Base-by-base conservation (phyloP, 2,797 vertebrate genomes). In the Phrynocephalus guinanensis region DNA sequence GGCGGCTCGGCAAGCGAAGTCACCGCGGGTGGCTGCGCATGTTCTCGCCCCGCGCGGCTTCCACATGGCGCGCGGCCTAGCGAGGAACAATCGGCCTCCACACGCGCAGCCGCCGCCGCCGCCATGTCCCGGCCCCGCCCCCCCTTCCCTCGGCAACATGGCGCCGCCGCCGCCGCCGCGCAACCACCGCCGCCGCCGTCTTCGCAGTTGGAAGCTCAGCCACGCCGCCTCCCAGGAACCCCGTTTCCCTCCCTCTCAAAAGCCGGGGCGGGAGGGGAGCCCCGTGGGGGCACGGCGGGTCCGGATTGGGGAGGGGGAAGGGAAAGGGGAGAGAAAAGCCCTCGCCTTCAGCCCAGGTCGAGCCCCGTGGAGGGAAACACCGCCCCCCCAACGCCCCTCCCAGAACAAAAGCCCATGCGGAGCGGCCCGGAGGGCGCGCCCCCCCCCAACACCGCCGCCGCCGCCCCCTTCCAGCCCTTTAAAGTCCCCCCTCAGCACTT, bases 101-200 rank as follows among this genome's bases (percentile, higher is more conserved):
- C 94, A 94, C 94, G 95, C 95, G 96, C 95, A 95, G 95, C 93
- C 92, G 95, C 92, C 96, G 96, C 94, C 92, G 95, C 92, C 96
- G 96, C 96, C 96, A 96, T 96, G 95, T 96, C 96, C 95, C 96
- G 95, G 95, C 92, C 95, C 96, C 94, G 93, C 93, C 93, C 86
- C 86, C 90, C 93, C 60, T 20, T 44, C 38, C 56, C 94, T 95
- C 92, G 94, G 90, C 93, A 95, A 93, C 94, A 94, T 95, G 95
- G 94, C 96, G 96, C 95, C 95, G 89, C 89, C 1, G 90, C 93
- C 94, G 93, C 95, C 93, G 95, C 95, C 94, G 93, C 93, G 84
- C 91, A 90, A 60, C 93, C 92, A 85, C 90, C 63, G 48, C 86
- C 63, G 77, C 91, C 93, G 38, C 0, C 38, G 38, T 3, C 93